Percentiles rank a stretch among this genome's conserved stretches.
Evolutionary conservation across 2,113 vertebrate species (phyloP).

Genomic region (Callorhinus ursinus): DNA sequence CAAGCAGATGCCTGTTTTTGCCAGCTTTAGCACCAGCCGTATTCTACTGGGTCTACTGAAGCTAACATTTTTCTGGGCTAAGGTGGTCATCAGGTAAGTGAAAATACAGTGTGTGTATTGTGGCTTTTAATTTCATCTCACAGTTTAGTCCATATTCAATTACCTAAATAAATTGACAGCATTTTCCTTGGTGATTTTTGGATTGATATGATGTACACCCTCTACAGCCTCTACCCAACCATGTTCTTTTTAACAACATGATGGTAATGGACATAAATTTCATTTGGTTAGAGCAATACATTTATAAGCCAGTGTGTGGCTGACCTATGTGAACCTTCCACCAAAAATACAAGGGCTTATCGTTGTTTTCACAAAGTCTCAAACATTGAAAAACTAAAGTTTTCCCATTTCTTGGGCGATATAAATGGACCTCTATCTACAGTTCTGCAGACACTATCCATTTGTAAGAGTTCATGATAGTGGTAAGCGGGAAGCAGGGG

Average conservation of each 20-base stretch:
- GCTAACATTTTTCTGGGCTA: not conserved
- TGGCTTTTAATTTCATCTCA: slow-evolving; percentile 12
- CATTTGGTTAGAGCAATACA: not conserved
- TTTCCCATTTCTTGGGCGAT: not conserved
- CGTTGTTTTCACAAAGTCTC: not conserved
- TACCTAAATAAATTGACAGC: not conserved
- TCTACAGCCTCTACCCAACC: not conserved
- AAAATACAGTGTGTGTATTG: not conserved
- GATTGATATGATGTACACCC: not conserved
- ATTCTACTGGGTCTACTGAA: not conserved
- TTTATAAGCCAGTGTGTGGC: not conserved
- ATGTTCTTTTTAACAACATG: not conserved
- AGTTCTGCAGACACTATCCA: not conserved
- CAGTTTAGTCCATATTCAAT: not conserved
- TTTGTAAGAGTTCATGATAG: not conserved
- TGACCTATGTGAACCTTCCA: not conserved
- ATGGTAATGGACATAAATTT: not conserved
- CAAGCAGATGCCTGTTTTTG: not conserved
- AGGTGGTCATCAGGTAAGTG: not conserved
- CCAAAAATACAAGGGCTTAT: not conserved
- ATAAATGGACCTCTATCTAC: not conserved
- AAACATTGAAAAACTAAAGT: not conserved
- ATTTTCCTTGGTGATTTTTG: slow-evolving; percentile 1
- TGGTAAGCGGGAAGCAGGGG: not conserved
- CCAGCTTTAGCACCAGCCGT: not conserved